Evolutionary conservation across 2,888 invertebrate genomes (phyloP).

Genomic region (Drosophila birchii): DNA sequence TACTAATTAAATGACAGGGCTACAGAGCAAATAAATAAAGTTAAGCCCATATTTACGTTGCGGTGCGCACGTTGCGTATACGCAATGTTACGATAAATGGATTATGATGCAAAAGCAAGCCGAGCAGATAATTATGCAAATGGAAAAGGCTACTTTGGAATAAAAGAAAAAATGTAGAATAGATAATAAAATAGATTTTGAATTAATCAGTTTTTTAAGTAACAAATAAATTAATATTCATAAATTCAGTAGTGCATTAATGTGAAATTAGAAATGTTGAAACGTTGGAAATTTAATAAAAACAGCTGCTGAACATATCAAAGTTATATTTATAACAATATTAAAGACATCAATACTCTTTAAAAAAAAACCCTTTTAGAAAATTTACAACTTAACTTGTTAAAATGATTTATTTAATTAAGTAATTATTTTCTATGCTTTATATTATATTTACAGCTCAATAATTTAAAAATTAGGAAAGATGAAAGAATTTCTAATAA

Average conservation of each 20-base stretch:
- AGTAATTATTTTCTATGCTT: no score
- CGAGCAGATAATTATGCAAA: constrained; percentile 29
- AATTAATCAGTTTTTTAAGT: background rate
- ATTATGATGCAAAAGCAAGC: constrained; percentile 15
- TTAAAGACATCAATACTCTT: no score
- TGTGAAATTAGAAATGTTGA: background rate
- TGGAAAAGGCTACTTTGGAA: background rate
- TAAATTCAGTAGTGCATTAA: background rate
- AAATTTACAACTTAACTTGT: no score
- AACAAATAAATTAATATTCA: background rate
- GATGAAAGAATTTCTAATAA: background rate
- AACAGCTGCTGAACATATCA: no score
- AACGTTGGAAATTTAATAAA: no score
- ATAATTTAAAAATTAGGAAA: background rate
- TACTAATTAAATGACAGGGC: constrained; percentile 46
- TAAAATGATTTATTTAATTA: no score
- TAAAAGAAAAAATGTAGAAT: background rate
- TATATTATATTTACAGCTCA: no score
- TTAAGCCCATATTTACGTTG: constrained; percentile 26
- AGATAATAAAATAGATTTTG: background rate
- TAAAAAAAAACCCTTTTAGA: no score
- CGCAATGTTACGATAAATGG: constrained; percentile 29
- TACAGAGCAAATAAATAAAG: constrained; percentile 29
- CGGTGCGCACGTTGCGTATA: constrained; percentile 51
- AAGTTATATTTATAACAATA: no score